Evolutionary conservation across 2,888 invertebrate genomes (phyloP), one percentile per base, ranked within the genome.

Genomic region (Leuctra nigra): DNA sequence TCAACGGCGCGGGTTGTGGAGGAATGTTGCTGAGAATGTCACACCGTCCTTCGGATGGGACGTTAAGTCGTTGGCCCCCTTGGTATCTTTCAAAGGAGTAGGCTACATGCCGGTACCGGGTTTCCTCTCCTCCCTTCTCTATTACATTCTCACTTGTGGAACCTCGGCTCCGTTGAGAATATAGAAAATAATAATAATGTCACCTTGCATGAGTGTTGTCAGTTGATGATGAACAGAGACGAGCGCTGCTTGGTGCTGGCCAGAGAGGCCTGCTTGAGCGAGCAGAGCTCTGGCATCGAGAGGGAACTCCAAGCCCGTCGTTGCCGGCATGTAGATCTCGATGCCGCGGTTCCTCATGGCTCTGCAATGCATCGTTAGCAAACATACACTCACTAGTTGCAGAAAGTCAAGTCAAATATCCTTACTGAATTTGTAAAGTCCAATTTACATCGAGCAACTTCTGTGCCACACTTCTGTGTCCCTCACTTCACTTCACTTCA

Each of bases 261-360:
- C 24, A 20, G 29, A 13, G 4, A 61, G 46, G n/a, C 60, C 60
- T 20, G 50, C 48, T 23, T 36, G 25, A 25, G 38, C 47, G 9
- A 62, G 58, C n/a, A 61, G 47, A 11, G 60, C 50, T 3, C 48
- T 44, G 14, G 55, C 46, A 54, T 61, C 61, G 46, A 59, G 29
- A 14, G 41, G 29, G 47, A 25, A 52, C 56, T 41, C 54, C 56
- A 25, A 29, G 3, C 25, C 48, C 14, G 29, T 48, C 16, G 11
- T 18, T n/a, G 59, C 62, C 16, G 74, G 68, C 56, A 88, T 68
- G 68, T 73, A 88, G 65, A 99, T 86, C 76, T 99, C 99, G 0
- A 99, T 83, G 2, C 98, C 96, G 66, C 99, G 81, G 72, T 99
- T 99, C 59, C 98, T 81, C 99, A 99, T 99, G 0, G 99, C 99